Percentiles rank a stretch among this genome's conserved stretches.
Evolutionary conservation across 2,888 invertebrate genomes (phyloP).

Genomic region (Ochropacha duplaris): DNA sequence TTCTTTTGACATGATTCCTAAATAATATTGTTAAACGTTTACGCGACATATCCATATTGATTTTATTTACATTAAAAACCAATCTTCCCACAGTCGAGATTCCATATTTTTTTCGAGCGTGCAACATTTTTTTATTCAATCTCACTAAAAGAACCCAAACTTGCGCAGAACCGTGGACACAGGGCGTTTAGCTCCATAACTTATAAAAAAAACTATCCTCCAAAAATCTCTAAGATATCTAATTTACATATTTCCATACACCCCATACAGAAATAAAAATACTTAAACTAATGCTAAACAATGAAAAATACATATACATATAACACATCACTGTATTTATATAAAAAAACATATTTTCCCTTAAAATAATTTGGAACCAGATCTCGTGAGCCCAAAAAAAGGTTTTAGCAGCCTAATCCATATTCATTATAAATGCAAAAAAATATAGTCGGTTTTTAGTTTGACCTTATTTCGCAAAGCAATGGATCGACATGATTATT

Average conservation of each 20-base stretch:
- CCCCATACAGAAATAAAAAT: constrained; percentile 58
- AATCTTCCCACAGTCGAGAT: constrained; percentile 51
- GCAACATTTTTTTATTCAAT: constrained; percentile 20
- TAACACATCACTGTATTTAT: constrained; percentile 48
- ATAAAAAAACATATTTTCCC: constrained; percentile 65
- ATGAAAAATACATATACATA: constrained; percentile 54
- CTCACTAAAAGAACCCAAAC: constrained; percentile 72
- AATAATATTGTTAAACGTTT: constrained; percentile 4
- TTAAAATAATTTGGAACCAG: constrained; percentile 40
- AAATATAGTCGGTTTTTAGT: too few species aligned
- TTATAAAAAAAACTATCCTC: constrained; percentile 41
- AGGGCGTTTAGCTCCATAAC: constrained; percentile 56
- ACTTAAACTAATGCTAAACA: constrained; percentile 48
- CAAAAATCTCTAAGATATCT: constrained; percentile 72
- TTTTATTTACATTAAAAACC: constrained; percentile 63
- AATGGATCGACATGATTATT: too few species aligned
- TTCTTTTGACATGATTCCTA: constrained; percentile 22
- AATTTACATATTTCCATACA: constrained; percentile 80
- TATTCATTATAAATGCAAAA: too few species aligned
- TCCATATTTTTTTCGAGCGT: constrained; percentile 38
- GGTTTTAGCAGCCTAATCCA: too few species aligned
- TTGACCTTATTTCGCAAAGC: too few species aligned
- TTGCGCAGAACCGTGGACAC: constrained; percentile 63
- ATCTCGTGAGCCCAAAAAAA: not conserved
- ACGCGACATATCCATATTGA: constrained; percentile 45